Evolutionary conservation across 1,140 invertebrate genomes (phyloP), one percentile per base, ranked within the genome.

Genomic region (Littorina saxatilis): DNA sequence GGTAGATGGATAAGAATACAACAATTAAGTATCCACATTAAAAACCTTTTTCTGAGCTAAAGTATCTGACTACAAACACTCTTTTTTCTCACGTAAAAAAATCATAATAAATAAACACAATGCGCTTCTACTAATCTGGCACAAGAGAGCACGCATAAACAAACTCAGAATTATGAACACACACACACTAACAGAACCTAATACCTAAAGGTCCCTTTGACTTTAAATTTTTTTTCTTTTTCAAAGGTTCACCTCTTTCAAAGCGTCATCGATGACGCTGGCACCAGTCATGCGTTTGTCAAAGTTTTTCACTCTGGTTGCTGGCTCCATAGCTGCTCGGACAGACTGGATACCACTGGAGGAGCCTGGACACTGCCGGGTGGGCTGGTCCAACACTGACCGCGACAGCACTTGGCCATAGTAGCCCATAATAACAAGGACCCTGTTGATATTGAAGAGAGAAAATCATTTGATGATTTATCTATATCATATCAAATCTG

Each of bases 181-280:
- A n/a, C n/a, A n/a, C n/a, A n/a, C n/a, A n/a, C n/a, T n/a, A n/a
- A n/a, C n/a, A n/a, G n/a, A n/a, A n/a, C n/a, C n/a, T n/a, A n/a
- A n/a, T n/a, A n/a, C n/a, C n/a, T n/a, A n/a, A n/a, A n/a, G n/a
- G n/a, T n/a, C n/a, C n/a, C n/a, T n/a, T n/a, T n/a, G n/a, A n/a
- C n/a, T n/a, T n/a, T n/a, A n/a, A n/a, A n/a, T n/a, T n/a, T n/a
- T n/a, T n/a, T n/a, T n/a, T n/a, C n/a, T n/a, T n/a, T n/a, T n/a
- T n/a, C n/a, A n/a, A n/a, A n/a, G n/a, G n/a, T n/a, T n/a, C n/a
- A 92, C 91, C 90, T 95, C 95, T 90, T 95, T 95, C 79, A 96
- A 90, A 82, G 94, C 94, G 88, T 95, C 95, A 92, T 96, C 95
- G 85, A 96, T 95, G 39, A 95, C 93, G 85, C 93, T 94, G 80